Evolutionary conservation across 2,888 invertebrate species (phyloP).

Genomic region (Tyria jacobaeae): DNA sequence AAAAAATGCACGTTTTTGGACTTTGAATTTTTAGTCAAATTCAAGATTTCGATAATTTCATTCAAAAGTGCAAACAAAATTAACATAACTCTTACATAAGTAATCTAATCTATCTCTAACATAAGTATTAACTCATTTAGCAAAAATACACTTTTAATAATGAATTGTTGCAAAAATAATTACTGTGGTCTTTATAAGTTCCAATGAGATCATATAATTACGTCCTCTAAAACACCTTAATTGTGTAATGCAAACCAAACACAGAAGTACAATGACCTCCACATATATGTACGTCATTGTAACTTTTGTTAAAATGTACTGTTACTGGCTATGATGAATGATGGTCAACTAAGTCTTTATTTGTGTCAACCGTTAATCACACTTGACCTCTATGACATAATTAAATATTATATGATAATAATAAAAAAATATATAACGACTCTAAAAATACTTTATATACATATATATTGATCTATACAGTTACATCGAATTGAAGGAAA

Average conservation of each 20-base stretch:
- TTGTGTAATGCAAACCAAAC: constrained; percentile 4
- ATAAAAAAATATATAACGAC: too few relatives aligned
- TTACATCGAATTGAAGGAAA: too few relatives aligned
- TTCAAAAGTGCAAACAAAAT: too few relatives aligned
- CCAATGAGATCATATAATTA: background rate
- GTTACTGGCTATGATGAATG: background rate
- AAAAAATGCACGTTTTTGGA: too few relatives aligned
- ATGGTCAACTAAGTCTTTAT: background rate
- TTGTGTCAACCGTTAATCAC: background rate
- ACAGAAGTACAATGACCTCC: background rate
- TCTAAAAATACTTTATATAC: too few relatives aligned
- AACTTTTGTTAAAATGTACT: background rate
- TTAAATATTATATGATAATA: too few relatives aligned
- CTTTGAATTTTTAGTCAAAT: too few relatives aligned
- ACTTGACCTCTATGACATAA: too few relatives aligned
- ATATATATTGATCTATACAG: too few relatives aligned
- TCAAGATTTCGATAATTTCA: too few relatives aligned
- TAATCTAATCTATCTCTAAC: too few relatives aligned
- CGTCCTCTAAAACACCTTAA: background rate
- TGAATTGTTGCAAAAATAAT: background rate
- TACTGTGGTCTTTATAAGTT: background rate
- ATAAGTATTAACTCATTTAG: background rate
- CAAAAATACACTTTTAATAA: background rate
- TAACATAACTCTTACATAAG: too few relatives aligned
- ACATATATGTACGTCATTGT: background rate